These are phyloP conservation scores for Papilio glaucus DNA, from an alignment of 1,140 invertebrate species.

Conservation along the genomic window DNA sequence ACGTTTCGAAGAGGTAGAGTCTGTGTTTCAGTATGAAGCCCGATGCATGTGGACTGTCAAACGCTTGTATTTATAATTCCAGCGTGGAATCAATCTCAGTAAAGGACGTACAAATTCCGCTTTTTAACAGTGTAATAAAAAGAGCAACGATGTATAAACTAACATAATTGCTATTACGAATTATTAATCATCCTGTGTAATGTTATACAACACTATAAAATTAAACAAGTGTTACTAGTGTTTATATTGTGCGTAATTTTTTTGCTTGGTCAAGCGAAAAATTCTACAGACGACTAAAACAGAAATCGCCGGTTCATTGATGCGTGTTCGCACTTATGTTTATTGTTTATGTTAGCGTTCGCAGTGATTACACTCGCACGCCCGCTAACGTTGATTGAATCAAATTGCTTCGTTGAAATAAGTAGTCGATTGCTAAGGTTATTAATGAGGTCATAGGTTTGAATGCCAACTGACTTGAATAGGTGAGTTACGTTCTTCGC, in stretches of 20 bases:
- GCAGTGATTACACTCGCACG: background rate
- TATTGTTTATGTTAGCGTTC: conserved; percentile 20
- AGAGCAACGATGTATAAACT: too few relatives aligned
- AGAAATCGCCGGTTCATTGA: conserved; percentile 28
- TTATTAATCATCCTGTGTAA: conserved; percentile 16
- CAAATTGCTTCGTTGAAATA: conserved; percentile 21
- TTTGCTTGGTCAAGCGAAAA: conserved; percentile 32
- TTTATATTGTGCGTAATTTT: conserved; percentile 23
- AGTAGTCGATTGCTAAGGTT: background rate
- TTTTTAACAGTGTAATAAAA: too few relatives aligned
- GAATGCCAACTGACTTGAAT: conserved; percentile 3
- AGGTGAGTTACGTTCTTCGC: background rate
- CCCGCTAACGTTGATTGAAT: conserved; percentile 4
- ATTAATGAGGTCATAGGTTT: conserved; percentile 7
- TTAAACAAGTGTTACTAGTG: conserved; percentile 8
- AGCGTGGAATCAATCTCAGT: too few relatives aligned
- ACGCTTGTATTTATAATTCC: too few relatives aligned
- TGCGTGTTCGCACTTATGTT: background rate
- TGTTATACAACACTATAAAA: conserved; percentile 4
- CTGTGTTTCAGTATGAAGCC: too few relatives aligned
- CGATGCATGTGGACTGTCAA: too few relatives aligned
- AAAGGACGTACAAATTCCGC: too few relatives aligned
- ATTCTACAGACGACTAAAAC: conserved; percentile 7
- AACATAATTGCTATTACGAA: too few relatives aligned
- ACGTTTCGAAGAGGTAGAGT: too few relatives aligned